Evolutionary conservation across 2,888 invertebrate genomes (phyloP).

Genomic region (Nephrotoma flavescens): DNA sequence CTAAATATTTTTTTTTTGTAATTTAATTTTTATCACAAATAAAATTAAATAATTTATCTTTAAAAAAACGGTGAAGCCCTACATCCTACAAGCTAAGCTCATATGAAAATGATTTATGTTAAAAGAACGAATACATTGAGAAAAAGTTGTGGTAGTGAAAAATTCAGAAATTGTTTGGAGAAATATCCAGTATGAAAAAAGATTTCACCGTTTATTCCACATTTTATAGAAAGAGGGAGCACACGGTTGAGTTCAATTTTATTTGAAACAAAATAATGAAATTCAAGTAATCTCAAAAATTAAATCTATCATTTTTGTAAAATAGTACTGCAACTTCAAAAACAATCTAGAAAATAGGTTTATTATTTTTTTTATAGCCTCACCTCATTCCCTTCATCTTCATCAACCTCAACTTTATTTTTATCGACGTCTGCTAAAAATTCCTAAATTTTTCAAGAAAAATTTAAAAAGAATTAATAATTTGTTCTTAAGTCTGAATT

Average conservation of each 20-base stretch:
- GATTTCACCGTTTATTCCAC: not conserved
- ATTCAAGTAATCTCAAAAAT: not conserved
- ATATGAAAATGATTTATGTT: not conserved
- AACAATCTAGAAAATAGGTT: not conserved
- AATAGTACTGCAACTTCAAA: not conserved
- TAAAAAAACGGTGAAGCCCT: not conserved
- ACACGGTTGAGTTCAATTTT: not conserved
- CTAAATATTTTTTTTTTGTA: constrained; percentile 16
- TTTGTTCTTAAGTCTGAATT: not conserved
- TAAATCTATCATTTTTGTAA: not conserved
- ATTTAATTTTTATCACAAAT: constrained; percentile 1
- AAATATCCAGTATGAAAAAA: not conserved
- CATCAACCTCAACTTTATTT: constrained; percentile 28
- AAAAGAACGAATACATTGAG: not conserved
- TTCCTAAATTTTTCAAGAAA: not conserved
- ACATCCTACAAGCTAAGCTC: not conserved
- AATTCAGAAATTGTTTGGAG: not conserved
- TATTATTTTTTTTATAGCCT: constrained; percentile 12
- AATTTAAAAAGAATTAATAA: not conserved
- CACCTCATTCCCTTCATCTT: constrained; percentile 34
- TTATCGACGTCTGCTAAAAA: constrained; percentile 14
- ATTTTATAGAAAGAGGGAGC: not conserved
- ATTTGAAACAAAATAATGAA: not conserved
- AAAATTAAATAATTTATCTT: not conserved
- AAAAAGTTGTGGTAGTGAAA: not conserved